These are phyloP conservation scores for Tor tambroides DNA, from an alignment of 2,113 vertebrate species.

Conservation along the genomic window DNA sequence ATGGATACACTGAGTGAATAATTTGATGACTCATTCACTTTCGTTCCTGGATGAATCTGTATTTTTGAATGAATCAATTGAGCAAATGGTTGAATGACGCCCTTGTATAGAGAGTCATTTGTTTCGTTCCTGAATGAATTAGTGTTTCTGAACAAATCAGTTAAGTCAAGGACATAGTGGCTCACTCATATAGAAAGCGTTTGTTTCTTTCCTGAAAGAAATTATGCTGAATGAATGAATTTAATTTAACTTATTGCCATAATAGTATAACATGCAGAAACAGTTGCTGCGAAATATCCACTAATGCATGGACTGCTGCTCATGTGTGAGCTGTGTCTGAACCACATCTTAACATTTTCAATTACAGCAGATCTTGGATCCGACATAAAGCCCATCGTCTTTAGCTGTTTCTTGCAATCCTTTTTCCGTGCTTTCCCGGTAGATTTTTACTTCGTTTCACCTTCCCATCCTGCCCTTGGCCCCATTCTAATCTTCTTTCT, in stretches of 20 bases:
- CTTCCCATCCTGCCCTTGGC: conserved; percentile 30
- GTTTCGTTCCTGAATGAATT: too few relatives aligned
- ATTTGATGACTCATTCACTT: too few relatives aligned
- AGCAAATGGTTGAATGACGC: too few relatives aligned
- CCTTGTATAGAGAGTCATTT: too few relatives aligned
- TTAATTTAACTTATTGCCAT: neutral
- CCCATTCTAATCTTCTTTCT: conserved; percentile 46
- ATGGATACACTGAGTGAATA: too few relatives aligned
- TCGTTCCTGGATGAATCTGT: too few relatives aligned
- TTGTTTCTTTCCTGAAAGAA: neutral
- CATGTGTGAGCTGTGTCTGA: neutral
- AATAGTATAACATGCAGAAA: neutral
- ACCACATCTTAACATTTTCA: conserved; percentile 8
- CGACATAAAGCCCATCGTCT: neutral
- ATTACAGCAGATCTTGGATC: conserved; percentile 35
- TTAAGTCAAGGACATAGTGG: too few relatives aligned
- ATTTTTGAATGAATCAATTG: too few relatives aligned
- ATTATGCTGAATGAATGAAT: neutral
- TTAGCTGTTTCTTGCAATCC: conserved; percentile 31
- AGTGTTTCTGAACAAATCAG: too few relatives aligned
- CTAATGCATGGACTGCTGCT: neutral
- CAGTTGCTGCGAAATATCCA: neutral
- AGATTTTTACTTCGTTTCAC: conserved; percentile 41
- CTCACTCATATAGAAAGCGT: too few relatives aligned
- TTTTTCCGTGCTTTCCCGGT: conserved; percentile 17